Conservation (phyloP, 2,888 invertebrate species). For the Neuroscelio doddi region DNA sequence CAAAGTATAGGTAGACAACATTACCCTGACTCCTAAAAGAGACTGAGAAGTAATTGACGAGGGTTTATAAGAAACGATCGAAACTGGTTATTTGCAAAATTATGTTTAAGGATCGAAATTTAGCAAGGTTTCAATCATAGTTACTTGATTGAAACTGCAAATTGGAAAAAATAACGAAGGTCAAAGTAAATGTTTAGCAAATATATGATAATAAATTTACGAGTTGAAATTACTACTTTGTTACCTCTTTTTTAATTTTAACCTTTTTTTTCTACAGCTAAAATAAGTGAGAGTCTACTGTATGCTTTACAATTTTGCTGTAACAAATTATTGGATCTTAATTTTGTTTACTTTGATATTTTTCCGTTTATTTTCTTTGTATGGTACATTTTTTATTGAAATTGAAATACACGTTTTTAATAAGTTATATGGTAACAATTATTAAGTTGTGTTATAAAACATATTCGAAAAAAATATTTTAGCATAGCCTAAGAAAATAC, state of each 20-base stretch:
- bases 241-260: no score
- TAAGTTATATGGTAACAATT: no score
- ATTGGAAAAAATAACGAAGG: no score
- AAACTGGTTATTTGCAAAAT: conserved; percentile 29
- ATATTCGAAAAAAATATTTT: no score
- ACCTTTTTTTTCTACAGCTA: not conserved
- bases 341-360: no score
- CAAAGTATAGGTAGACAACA: conserved; percentile 29
- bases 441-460: no score
- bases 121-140: conserved; percentile 19
- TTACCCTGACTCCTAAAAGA: conserved; percentile 19
- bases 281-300: not conserved
- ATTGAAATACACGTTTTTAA: no score
- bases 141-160: not conserved
- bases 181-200: not conserved
- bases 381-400: no score
- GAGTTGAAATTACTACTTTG: no score
- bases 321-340: no score
- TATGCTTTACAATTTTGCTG: not conserved
- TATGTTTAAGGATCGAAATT: conserved; percentile 35
- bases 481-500: no score
- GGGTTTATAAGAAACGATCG: conserved; percentile 21
- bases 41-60: conserved; percentile 23
- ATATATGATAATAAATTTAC: not conserved
- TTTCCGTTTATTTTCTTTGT: no score